These are phyloP conservation scores for Coregonus suidteri DNA, from an alignment of 2,797 vertebrate genomes.

Conservation along the genomic window DNA sequence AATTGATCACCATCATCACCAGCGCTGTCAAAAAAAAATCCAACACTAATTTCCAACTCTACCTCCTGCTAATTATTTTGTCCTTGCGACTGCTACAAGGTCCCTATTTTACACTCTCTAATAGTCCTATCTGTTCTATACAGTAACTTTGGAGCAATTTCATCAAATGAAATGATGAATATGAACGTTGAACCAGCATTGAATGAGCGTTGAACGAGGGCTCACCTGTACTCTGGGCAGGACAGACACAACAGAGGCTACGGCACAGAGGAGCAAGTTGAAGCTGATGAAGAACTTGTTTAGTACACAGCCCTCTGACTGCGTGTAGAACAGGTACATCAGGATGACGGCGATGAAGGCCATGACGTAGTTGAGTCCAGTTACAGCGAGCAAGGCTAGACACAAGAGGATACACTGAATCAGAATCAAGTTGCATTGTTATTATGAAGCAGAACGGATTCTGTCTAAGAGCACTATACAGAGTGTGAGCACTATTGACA, in stretches of 20 bases:
- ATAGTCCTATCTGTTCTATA: too few species aligned
- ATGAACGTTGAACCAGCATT: background rate
- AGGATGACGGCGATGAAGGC: constrained; percentile 54
- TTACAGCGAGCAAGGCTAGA: constrained; percentile 81
- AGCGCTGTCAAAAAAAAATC: too few species aligned
- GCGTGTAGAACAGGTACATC: constrained; percentile 85
- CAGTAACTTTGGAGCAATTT: too few species aligned
- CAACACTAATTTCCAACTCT: too few species aligned
- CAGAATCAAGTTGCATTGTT: background rate
- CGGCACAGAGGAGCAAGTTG: constrained; percentile 84
- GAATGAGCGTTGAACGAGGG: background rate
- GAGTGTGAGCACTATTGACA: too few species aligned
- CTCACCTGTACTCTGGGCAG: constrained; percentile 88
- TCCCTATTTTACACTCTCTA: too few species aligned
- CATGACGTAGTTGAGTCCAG: constrained; percentile 29
- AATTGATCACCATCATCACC: too few species aligned
- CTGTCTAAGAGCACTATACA: too few species aligned
- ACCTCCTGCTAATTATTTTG: too few species aligned
- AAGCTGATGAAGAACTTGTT: constrained; percentile 93
- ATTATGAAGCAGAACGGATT: background rate
- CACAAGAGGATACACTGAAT: constrained; percentile 23
- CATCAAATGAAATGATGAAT: too few species aligned
- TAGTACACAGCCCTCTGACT: constrained; percentile 78
- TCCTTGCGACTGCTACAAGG: too few species aligned
- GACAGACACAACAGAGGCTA: constrained; percentile 84